phyloP scores from a whole-genome alignment of 30 jellyfish, hydroid and myxozoan genomes.

The Clytia hemisphaerica region DNA sequence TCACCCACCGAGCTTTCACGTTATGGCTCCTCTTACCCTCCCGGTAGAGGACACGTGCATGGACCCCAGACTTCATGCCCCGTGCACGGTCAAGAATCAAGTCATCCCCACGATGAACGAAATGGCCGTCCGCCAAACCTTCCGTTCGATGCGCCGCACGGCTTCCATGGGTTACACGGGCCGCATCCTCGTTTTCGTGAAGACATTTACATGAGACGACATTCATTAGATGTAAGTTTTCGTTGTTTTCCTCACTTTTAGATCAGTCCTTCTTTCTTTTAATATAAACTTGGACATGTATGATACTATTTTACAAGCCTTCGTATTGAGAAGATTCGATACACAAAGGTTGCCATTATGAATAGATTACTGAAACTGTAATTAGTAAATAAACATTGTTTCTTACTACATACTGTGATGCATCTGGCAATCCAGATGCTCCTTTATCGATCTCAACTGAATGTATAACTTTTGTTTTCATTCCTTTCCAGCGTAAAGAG shows the following conservation, averaged over 20 bases:
- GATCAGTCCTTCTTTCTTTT: no score
- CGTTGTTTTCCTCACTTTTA: no score
- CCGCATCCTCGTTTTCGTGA: constrained; percentile 89
- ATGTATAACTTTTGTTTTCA: not conserved
- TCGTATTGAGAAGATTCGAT: no score
- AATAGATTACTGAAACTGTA: no score
- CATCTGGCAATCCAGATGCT: not conserved
- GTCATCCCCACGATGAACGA: constrained; percentile 72
- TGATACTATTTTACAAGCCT: no score
- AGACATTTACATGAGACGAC: constrained; percentile 45
- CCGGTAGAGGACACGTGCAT: constrained; percentile 70
- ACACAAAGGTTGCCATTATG: no score
- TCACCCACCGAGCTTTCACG: no score
- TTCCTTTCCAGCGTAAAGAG: constrained; percentile 59
- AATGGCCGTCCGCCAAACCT: constrained; percentile 59
- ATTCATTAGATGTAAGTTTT: constrained; percentile 60
- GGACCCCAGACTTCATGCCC: constrained; percentile 83
- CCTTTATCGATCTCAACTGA: not conserved
- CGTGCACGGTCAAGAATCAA: constrained; percentile 94
- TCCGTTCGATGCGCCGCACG: constrained; percentile 71
- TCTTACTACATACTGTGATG: not conserved
- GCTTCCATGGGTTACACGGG: constrained; percentile 51
- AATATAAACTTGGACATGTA: no score
- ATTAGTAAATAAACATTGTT: no score
- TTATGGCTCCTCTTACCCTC: constrained; percentile 89